Conservation (phyloP, 2,797 vertebrate species). For the Karalla daura region DNA sequence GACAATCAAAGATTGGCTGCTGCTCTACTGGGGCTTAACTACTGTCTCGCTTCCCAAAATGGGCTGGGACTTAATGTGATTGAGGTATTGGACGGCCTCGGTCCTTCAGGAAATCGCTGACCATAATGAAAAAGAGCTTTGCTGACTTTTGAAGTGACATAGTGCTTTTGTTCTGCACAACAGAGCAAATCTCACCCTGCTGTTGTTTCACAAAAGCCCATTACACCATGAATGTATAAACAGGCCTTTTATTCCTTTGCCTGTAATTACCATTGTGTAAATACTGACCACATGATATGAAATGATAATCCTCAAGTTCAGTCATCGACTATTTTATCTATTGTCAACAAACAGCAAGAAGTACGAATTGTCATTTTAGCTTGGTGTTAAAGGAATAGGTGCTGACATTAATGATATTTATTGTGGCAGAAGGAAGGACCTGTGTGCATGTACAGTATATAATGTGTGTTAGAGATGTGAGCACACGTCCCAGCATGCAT, state of each 20-base stretch:
- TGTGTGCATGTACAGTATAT: conserved; percentile 40
- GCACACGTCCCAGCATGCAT: conserved; percentile 44
- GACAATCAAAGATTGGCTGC: conserved; percentile 82
- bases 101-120: conserved; percentile 83
- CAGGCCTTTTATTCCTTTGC: conserved; percentile 52
- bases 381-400: conserved; percentile 41
- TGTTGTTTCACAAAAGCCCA: conserved; percentile 71
- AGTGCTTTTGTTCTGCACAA: conserved; percentile 72
- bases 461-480: conserved; percentile 49
- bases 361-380: conserved; percentile 24
- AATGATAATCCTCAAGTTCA: conserved; percentile 56
- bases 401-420: conserved; percentile 55
- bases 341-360: conserved; percentile 55
- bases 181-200: conserved; percentile 67
- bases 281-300: conserved; percentile 46
- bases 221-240: conserved; percentile 51
- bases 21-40: conserved; percentile 72
- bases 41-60: conserved; percentile 74
- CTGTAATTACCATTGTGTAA: conserved; percentile 63
- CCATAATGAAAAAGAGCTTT: conserved; percentile 77
- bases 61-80: conserved; percentile 77
- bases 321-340: conserved; percentile 59
- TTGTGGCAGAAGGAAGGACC: conserved; percentile 29
- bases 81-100: conserved; percentile 79
- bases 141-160: conserved; percentile 79